Conservation (phyloP, 2,113 vertebrate genomes). For the Takifugu bimaculatus region DNA sequence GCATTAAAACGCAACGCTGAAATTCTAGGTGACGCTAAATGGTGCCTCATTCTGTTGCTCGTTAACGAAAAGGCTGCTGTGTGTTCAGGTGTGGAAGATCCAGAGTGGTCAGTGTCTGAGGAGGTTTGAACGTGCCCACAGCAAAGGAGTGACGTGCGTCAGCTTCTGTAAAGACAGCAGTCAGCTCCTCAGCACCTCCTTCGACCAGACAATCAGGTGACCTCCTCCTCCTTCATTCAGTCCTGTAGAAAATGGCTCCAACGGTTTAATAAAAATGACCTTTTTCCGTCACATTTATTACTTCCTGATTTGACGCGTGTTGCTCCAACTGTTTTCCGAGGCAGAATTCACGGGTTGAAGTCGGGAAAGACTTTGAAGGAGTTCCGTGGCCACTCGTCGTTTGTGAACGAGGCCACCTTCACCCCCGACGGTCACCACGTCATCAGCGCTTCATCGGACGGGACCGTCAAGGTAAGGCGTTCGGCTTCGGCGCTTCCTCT, state of each 20-base stretch:
- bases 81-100: constrained; percentile 94
- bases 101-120: constrained; percentile 95
- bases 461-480: constrained; percentile 89
- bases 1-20: too few relatives aligned
- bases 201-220: constrained; percentile 97
- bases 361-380: constrained; percentile 96
- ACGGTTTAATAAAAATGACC: too few relatives aligned
- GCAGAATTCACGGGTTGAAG: constrained; percentile 93
- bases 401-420: constrained; percentile 95
- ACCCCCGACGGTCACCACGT: constrained; percentile 95
- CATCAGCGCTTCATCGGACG: constrained; percentile 93
- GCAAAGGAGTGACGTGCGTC: constrained; percentile 94
- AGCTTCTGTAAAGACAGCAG: constrained; percentile 97
- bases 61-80: neutral
- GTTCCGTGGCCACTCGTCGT: constrained; percentile 94
- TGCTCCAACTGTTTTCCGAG: neutral
- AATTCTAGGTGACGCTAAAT: too few relatives aligned
- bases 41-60: too few relatives aligned
- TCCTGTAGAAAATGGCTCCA: too few relatives aligned
- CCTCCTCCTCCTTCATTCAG: neutral
- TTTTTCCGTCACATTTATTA: too few relatives aligned
- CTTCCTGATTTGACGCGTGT: too few relatives aligned
- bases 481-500: neutral
- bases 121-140: constrained; percentile 93
- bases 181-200: constrained; percentile 95